These are phyloP conservation scores for Cinara cedri DNA, from an alignment of 2,888 invertebrate genomes.

Conservation along the genomic window DNA sequence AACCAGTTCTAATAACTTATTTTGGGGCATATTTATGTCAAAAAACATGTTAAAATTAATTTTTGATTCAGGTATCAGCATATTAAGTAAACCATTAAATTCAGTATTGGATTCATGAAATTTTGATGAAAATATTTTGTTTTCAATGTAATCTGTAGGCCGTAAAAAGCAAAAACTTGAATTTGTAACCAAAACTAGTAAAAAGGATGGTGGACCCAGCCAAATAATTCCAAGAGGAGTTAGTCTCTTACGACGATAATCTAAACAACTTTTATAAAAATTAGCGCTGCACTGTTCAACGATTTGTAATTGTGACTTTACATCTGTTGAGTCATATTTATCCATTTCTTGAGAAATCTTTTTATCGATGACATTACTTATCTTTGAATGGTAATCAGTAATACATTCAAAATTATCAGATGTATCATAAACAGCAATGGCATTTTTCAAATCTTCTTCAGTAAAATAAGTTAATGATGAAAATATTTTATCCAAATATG, in stretches of 20 bases:
- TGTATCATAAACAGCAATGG: conserved; percentile 53
- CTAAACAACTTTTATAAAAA: conserved; percentile 54
- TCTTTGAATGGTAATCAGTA: conserved; percentile 39
- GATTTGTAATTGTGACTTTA: conserved; percentile 45
- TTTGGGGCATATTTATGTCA: conserved; percentile 35
- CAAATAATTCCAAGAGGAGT: conserved; percentile 55
- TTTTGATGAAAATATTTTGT: conserved; percentile 28
- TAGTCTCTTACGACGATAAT: conserved; percentile 49
- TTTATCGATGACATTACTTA: conserved; percentile 47
- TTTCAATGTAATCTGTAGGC: conserved; percentile 51
- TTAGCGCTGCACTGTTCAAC: conserved; percentile 50
- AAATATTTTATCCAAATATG: conserved; percentile 79
- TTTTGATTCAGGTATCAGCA: conserved; percentile 13
- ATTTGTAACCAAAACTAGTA: conserved; percentile 71
- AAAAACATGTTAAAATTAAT: conserved; percentile 36
- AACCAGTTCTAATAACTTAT: conserved; percentile 28
- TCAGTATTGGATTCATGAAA: neutral
- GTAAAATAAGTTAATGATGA: conserved; percentile 62
- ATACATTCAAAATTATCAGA: conserved; percentile 37
- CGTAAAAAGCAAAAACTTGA: conserved; percentile 80
- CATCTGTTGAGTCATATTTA: conserved; percentile 48
- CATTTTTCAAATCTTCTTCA: conserved; percentile 51
- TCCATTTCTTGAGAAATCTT: conserved; percentile 54
- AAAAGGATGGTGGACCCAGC: conserved; percentile 49
- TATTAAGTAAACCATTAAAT: conserved; percentile 14